phyloP scores from a whole-genome alignment of 2,888 invertebrate genomes.

The Andrena dorsata region DNA sequence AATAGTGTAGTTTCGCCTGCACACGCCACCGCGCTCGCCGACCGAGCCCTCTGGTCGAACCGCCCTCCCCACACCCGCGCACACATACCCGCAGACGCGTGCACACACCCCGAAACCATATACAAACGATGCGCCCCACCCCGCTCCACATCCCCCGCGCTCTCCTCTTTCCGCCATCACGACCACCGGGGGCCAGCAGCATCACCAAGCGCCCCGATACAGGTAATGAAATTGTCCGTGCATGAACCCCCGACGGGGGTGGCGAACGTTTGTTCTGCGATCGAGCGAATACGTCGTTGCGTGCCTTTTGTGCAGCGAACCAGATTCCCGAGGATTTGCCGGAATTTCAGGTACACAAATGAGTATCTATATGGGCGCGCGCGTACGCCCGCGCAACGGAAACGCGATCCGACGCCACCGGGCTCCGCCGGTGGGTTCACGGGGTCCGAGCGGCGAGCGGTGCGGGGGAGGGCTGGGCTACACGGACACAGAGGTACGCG shows the following conservation, averaged over 20 bases:
- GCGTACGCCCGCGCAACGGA: conserved; percentile 36
- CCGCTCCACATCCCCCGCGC: background rate
- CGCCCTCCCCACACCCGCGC: conserved; percentile 24
- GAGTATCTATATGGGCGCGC: conserved; percentile 46
- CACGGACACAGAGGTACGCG: conserved; percentile 6
- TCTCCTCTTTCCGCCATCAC: conserved; percentile 39
- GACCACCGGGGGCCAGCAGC: conserved; percentile 38
- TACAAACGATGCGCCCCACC: too few species aligned
- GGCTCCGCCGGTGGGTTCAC: background rate
- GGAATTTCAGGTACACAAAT: conserved; percentile 71
- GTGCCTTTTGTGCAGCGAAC: conserved; percentile 71
- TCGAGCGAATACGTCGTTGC: conserved; percentile 76
- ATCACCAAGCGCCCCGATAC: conserved; percentile 73
- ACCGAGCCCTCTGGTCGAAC: conserved; percentile 54
- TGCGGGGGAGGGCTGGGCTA: background rate
- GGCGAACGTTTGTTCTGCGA: conserved; percentile 75
- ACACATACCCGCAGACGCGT: background rate
- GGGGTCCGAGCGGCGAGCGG: background rate
- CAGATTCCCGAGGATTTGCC: conserved; percentile 73
- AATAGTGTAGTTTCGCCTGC: conserved; percentile 76
- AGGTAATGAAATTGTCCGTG: conserved; percentile 81
- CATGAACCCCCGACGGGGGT: conserved; percentile 67
- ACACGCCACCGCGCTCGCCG: conserved; percentile 60
- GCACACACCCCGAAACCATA: background rate
- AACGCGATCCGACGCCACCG: conserved; percentile 47